These are phyloP conservation scores for Lepidonotus clava DNA, from an alignment of 2,888 invertebrate species.

Conservation along the genomic window DNA sequence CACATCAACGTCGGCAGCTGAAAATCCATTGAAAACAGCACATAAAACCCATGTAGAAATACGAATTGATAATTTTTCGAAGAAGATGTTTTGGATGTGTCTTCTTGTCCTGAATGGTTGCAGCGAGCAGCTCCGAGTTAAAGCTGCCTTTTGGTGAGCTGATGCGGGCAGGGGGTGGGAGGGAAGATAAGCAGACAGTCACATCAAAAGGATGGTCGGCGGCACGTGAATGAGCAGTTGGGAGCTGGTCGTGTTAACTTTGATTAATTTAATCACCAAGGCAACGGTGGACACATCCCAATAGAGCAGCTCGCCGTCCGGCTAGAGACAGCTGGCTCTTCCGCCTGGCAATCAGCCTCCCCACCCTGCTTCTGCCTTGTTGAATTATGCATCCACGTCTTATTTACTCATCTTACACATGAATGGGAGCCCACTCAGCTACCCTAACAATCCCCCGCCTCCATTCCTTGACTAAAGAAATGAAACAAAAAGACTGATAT, in stretches of 20 bases:
- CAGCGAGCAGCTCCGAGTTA: background rate
- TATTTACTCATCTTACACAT: conserved; percentile 45
- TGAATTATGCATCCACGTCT: conserved; percentile 43
- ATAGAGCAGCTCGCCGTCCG: background rate
- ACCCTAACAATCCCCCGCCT: too few species aligned
- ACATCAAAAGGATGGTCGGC: conserved; percentile 45
- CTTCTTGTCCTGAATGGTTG: too few species aligned
- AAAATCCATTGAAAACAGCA: too few species aligned
- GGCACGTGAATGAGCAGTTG: conserved; percentile 43
- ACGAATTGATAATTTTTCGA: too few species aligned
- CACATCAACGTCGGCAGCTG: too few species aligned
- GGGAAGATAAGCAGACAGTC: conserved; percentile 40
- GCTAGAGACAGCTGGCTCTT: conserved; percentile 44
- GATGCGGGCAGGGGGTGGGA: conserved; percentile 19
- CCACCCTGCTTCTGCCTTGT: background rate
- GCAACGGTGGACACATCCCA: conserved; percentile 46
- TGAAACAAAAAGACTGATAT: too few species aligned
- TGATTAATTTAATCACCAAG: conserved; percentile 48
- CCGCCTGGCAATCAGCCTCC: conserved; percentile 41
- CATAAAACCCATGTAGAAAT: too few species aligned
- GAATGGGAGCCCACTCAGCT: conserved; percentile 19
- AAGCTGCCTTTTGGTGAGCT: conserved; percentile 18
- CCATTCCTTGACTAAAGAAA: too few species aligned
- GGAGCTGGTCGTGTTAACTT: conserved; percentile 26
- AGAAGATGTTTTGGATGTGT: too few species aligned